A percentile compares a stretch with the other conserved stretches of the same genome.
Conservation (phyloP, 1,140 invertebrate genomes). For the Penaeus vannamei region DNA sequence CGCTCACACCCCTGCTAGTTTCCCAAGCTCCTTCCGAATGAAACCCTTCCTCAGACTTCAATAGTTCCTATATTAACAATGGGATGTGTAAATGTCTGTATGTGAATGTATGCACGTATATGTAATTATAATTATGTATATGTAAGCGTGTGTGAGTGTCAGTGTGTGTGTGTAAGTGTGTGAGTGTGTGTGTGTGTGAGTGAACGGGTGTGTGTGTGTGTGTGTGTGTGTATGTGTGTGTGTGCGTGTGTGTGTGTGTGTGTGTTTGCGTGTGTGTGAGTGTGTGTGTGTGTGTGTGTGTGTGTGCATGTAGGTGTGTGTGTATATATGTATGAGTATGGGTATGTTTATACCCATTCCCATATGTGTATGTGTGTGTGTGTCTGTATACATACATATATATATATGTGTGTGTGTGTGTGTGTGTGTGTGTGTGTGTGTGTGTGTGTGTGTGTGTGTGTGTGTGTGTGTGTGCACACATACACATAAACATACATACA, state of each 20-base stretch:
- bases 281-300: background rate
- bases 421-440: too few species aligned
- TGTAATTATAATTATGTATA: background rate
- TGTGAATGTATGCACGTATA: too few species aligned
- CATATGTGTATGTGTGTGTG: background rate
- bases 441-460: background rate
- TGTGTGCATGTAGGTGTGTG: background rate
- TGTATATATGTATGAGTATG: background rate
- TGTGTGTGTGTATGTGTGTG: background rate
- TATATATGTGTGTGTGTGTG: background rate
- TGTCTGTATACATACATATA: background rate
- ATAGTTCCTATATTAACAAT: too few species aligned
- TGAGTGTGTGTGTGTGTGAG: slow-evolving; percentile 25
- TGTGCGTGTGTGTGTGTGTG: background rate
- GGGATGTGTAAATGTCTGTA: too few species aligned
- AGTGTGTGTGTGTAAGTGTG: slow-evolving; percentile 2
- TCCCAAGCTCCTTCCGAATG: too few species aligned
- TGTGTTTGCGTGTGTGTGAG: background rate
- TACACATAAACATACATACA: background rate
- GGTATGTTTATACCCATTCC: background rate
- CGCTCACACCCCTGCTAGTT: too few species aligned
- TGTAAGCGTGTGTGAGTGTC: background rate
- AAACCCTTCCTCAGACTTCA: too few species aligned
- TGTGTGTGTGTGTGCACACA: background rate
- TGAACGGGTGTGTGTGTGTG: background rate